These are phyloP conservation scores for Prorops nasuta DNA, from an alignment of 1,140 invertebrate genomes.

Conservation along the genomic window DNA sequence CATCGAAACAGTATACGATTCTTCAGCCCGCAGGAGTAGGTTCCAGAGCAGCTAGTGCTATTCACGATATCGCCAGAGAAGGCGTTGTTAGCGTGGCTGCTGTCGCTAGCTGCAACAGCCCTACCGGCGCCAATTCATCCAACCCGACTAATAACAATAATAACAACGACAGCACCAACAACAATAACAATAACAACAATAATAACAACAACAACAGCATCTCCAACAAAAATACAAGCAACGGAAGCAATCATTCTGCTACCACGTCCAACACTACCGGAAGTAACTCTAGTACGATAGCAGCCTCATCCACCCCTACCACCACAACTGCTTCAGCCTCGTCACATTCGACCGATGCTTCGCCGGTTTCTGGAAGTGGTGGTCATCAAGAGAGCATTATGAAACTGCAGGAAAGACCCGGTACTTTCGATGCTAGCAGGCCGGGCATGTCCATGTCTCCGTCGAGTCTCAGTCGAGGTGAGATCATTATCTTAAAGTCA, in stretches of 20 bases:
- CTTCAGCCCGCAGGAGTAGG: constrained; percentile 75
- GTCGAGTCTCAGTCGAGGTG: constrained; percentile 72
- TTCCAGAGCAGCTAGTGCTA: constrained; percentile 72
- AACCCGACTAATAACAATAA: constrained; percentile 24
- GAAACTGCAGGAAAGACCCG: constrained; percentile 48
- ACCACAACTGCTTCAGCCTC: not conserved
- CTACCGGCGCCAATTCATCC: constrained; percentile 21
- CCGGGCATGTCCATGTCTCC: constrained; percentile 65
- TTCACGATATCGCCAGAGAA: constrained; percentile 71
- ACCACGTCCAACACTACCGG: constrained; percentile 12
- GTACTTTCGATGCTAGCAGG: constrained; percentile 46
- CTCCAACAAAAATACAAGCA: constrained; percentile 17
- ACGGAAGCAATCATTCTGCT: constrained; percentile 7
- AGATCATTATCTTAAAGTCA: constrained; percentile 33
- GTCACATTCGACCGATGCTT: not conserved
- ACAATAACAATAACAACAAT: constrained; percentile 20
- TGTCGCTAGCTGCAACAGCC: constrained; percentile 56
- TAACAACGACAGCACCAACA: constrained; percentile 26
- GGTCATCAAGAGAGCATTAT: constrained; percentile 44
- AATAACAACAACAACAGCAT: constrained; percentile 19
- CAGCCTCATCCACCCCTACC: constrained; percentile 41
- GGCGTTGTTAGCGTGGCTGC: constrained; percentile 66
- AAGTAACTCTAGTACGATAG: constrained; percentile 21
- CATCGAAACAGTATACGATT: constrained; percentile 76
- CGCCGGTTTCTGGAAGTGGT: constrained; percentile 17